Conservation (phyloP, 2,888 invertebrate genomes). For the Clostera curtula region DNA sequence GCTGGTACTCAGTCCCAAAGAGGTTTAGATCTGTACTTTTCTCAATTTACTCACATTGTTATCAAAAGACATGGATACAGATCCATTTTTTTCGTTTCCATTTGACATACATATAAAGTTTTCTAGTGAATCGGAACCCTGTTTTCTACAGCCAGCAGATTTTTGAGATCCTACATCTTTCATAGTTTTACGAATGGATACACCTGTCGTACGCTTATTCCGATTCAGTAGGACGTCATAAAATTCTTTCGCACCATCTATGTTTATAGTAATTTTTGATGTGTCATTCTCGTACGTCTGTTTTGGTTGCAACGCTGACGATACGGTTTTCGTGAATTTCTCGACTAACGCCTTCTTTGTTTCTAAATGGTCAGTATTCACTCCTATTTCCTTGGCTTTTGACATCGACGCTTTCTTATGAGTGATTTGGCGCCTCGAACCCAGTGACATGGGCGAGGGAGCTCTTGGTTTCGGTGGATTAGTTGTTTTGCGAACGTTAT, state of each 20-base stretch:
- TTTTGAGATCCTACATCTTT: constrained; percentile 24
- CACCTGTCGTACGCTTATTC: constrained; percentile 30
- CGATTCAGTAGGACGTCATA: constrained; percentile 44
- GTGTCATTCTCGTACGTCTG: too few species aligned
- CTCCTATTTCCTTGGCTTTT: constrained; percentile 16
- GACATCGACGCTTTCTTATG: constrained; percentile 5
- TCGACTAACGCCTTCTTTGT: constrained; percentile 45
- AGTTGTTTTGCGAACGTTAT: too few species aligned
- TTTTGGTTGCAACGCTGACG: too few species aligned
- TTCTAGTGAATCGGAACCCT: constrained; percentile 16
- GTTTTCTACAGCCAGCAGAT: constrained; percentile 6
- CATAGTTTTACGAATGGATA: constrained; percentile 32
- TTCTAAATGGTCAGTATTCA: constrained; percentile 29
- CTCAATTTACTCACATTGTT: constrained; percentile 12
- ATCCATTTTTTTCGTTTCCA: constrained; percentile 1
- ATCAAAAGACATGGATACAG: constrained; percentile 1
- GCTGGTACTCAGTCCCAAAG: neutral
- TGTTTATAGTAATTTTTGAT: constrained; percentile 45
- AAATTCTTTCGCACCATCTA: constrained; percentile 42
- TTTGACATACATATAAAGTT: constrained; percentile 22
- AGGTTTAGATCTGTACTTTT: too few species aligned
- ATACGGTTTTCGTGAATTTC: constrained; percentile 34
- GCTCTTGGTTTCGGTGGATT: too few species aligned
- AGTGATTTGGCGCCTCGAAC: constrained; percentile 10
- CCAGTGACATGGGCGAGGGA: neutral